Percentiles rank a stretch among this genome's conserved stretches.
These are phyloP conservation scores for Alitta virens DNA, from an alignment of 2,888 invertebrate genomes.

Conservation along the genomic window DNA sequence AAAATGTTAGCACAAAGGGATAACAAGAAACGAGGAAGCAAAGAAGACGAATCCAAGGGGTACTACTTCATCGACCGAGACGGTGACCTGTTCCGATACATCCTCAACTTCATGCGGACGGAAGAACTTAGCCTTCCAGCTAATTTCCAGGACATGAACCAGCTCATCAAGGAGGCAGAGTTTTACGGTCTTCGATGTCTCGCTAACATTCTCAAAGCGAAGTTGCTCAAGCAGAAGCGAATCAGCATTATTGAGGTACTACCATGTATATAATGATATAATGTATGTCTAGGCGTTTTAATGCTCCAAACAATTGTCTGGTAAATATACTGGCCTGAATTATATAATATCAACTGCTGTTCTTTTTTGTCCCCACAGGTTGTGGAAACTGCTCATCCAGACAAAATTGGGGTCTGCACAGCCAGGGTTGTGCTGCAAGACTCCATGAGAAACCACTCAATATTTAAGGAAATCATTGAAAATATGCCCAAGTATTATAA, in stretches of 20 bases:
- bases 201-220: conserved; percentile 54
- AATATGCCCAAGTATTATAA: conserved; percentile 7
- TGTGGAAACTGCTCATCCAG: conserved; percentile 13
- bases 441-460: conserved; percentile 2
- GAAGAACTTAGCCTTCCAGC: conserved; percentile 82
- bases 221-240: not conserved
- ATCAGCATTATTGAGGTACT: no score
- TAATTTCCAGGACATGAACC: conserved; percentile 73
- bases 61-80: conserved; percentile 87
- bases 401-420: conserved; percentile 10
- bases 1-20: conserved; percentile 66
- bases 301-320: no score
- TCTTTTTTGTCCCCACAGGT: no score
- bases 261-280: no score
- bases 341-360: no score
- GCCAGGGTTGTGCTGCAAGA: conserved; percentile 13
- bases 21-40: conserved; percentile 8
- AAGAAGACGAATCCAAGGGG: conserved; percentile 30
- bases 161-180: conserved; percentile 61
- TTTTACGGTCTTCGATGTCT: conserved; percentile 70
- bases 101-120: conserved; percentile 92
- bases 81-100: conserved; percentile 93
- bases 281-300: no score
- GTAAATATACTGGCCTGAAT: no score
- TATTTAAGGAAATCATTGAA: conserved; percentile 9